Evolutionary conservation across 2,888 invertebrate species (phyloP), one percentile per base, ranked within the genome.

Genomic region (Diadegma fenestrale): DNA sequence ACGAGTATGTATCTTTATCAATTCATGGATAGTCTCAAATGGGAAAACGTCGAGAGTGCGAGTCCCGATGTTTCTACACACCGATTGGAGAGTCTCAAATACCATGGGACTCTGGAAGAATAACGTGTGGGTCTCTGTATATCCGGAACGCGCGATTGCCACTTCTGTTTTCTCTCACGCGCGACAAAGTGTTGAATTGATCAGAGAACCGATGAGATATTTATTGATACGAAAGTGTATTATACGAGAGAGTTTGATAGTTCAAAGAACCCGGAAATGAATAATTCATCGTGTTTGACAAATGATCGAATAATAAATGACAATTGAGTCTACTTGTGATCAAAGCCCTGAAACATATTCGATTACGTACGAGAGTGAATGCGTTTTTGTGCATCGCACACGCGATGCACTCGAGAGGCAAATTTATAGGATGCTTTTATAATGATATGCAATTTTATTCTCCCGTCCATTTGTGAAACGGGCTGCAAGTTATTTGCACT

Each of bases 11-110:
- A 81, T 84, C 81, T 81, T 84, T 81, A 81, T 78, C 41, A 84
- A 84, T 84, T 84, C 84, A 84, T 84, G 81, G 81, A 81, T 77
- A 80, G 77, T 84, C 80, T 77, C 80, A 72, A 78, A 81, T 73
- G 81, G 77, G 63, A 84, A 68, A 78, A 77, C 51, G 77, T 66
- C 78, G 61, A 30, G 61, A 73, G 84, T 73, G 77, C 71, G 19
- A 64, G 58, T 19, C 12, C 51, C 26, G 73, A 14, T 64, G 33
- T 33, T 73, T 64, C 45, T 54, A 45, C 76, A 45, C 76, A 64
- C 33, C 73, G 84, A 84, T 84, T 81, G 81, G 68, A 78, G 78
- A 73, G 61, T 73, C 61, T 45, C 58, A 72, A 61, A 19, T 61
- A 48, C 43, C 66, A 30, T 30, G 84, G 76, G 58, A 80, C 71